These are phyloP conservation scores for Centropus bengalensis DNA, from an alignment of 2,113 vertebrate genomes.

Conservation along the genomic window DNA sequence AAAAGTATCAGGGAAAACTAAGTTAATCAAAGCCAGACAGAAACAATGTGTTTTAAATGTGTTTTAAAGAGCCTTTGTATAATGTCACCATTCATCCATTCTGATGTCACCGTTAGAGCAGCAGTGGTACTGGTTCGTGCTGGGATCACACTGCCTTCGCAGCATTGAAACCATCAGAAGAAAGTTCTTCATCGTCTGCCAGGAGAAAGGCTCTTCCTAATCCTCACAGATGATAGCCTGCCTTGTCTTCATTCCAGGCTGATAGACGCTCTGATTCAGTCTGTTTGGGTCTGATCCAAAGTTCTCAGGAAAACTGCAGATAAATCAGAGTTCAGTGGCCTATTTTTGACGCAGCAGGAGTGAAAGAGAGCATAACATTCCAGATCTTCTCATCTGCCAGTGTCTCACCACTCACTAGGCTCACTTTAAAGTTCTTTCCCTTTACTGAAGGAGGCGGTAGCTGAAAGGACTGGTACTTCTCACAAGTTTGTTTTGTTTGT, in stretches of 20 bases:
- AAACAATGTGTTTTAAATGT: background rate
- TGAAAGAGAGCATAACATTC: background rate
- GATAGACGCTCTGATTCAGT: constrained; percentile 22
- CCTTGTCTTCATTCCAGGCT: constrained; percentile 41
- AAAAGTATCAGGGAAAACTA: background rate
- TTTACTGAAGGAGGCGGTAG: background rate
- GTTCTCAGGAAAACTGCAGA: constrained; percentile 20
- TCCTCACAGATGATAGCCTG: constrained; percentile 21
- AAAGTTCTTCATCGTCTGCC: constrained; percentile 34
- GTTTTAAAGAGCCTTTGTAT: background rate
- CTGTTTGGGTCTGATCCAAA: constrained; percentile 15
- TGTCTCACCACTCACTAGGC: background rate
- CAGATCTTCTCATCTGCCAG: background rate
- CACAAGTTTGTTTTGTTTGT: background rate
- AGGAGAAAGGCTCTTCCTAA: constrained; percentile 31
- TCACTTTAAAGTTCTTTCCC: background rate
- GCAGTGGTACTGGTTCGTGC: background rate
- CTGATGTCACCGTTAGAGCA: background rate
- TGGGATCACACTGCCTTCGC: background rate
- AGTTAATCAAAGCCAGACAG: background rate
- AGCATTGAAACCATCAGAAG: background rate
- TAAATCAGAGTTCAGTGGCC: background rate
- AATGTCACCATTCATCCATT: background rate
- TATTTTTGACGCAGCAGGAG: background rate
- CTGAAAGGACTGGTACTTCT: background rate